A percentile compares a stretch with the other conserved stretches of the same genome.
Evolutionary conservation across 1,140 invertebrate species (phyloP).

Genomic region (Argopecten irradians): DNA sequence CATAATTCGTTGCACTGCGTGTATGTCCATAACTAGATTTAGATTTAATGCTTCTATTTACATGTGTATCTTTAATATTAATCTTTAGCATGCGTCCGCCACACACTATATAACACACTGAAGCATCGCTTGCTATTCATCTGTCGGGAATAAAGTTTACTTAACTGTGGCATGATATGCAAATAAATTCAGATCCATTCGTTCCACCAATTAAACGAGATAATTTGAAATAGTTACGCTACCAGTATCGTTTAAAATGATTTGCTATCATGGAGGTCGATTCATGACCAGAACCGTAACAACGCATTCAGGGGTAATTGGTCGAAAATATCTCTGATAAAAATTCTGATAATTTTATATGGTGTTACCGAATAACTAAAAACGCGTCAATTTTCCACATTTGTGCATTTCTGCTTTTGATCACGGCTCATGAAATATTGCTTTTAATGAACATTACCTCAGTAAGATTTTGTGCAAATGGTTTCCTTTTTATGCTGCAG

Average conservation of each 20-base stretch:
- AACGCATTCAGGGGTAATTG: neutral
- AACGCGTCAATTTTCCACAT: constrained; percentile 1
- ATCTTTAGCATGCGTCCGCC: too few relatives aligned
- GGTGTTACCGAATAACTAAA: neutral
- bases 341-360: constrained; percentile 24
- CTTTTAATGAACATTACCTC: neutral
- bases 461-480: neutral
- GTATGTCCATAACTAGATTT: too few relatives aligned
- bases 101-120: too few relatives aligned
- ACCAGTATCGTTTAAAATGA: neutral
- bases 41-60: too few relatives aligned
- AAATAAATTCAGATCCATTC: constrained; percentile 12
- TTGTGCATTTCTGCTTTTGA: neutral
- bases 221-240: constrained; percentile 10
- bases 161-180: neutral
- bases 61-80: too few relatives aligned
- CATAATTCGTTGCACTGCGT: too few relatives aligned
- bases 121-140: too few relatives aligned
- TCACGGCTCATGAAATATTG: neutral
- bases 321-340: constrained; percentile 17
- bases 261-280: neutral
- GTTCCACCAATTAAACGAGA: neutral
- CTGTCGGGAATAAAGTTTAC: neutral
- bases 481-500: neutral
- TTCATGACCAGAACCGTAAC: constrained; percentile 1